phyloP scores from a whole-genome alignment of 2,113 vertebrate genomes.

The Elachura formosa region DNA sequence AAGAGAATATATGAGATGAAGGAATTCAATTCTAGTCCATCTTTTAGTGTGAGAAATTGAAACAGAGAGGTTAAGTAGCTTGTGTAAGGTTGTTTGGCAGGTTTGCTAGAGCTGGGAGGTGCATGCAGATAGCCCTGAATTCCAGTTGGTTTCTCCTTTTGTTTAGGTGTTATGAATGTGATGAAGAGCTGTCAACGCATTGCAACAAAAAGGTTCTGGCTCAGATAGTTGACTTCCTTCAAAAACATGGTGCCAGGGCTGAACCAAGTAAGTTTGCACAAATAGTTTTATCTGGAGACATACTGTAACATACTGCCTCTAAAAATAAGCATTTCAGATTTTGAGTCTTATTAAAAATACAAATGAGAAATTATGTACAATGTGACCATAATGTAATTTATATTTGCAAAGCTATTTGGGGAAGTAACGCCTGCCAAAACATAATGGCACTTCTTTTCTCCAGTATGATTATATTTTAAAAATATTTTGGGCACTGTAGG shows the following conservation, averaged over 20 bases:
- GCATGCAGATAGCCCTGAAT: neutral
- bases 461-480: neutral
- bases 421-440: neutral
- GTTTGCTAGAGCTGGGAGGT: neutral
- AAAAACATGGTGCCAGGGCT: slow-evolving; percentile 88
- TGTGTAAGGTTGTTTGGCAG: neutral
- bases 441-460: neutral
- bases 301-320: neutral
- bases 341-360: neutral
- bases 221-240: slow-evolving; percentile 93
- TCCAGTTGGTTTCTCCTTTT: neutral
- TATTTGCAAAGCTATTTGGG: neutral
- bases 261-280: slow-evolving; percentile 82
- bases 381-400: neutral
- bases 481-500: neutral
- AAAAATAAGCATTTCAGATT: neutral
- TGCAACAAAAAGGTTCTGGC: slow-evolving; percentile 96
- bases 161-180: slow-evolving; percentile 93
- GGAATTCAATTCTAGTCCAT: neutral
- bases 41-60: neutral
- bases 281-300: neutral
- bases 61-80: neutral
- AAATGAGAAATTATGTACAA: neutral
- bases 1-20: neutral
- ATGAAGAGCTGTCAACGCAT: slow-evolving; percentile 91